Base-by-base conservation (phyloP, 2,797 vertebrate species). In the Channa striata region DNA sequence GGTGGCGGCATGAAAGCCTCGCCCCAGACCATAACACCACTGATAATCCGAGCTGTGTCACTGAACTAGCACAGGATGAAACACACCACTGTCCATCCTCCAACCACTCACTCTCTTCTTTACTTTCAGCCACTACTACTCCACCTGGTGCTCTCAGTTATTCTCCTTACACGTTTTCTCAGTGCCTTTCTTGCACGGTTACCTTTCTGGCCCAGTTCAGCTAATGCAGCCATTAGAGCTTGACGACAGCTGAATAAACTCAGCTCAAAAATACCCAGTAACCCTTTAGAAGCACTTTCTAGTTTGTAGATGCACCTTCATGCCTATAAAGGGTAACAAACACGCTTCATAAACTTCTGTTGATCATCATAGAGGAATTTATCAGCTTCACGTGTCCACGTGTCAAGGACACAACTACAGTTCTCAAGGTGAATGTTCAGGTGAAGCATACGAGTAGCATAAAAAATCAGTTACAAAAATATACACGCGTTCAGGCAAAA, bases 1-100 rank as follows among this genome's bases (percentile, higher is more conserved):
- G 81, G 88, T 88, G 87, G 83, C 63, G 37, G 88, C 81, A 90
- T 90, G 85, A 93, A 91, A 93, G 89, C 77, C 52, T 85, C 30
- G 85, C 85, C 81, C 72, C 50, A 20, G 83, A 84, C 86, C 89
- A 76, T 77, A 87, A 83, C 78, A 54, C 80, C 74, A 56, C 78
- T 77, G 84, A 87, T 92, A 87, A 93, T 90, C 83, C 71, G 34
- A 68, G 77, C 80, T 85, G 75, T 70, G 80, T 77, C 79, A 74
- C 71, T 80, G 86, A 87, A 88, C 79, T 77, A 75, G 81, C 68
- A 51, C 61, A 66, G 81, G 83, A 87, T 89, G 76, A 90, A 88
- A 90, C 58, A 68, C 56, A 51, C 60, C 16, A 34, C 72, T n/a
- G 68, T 71, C 72, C 54, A 12, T 48, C 60, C 71, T 64, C 34